These are phyloP conservation scores for Microtus oregoni DNA, from an alignment of 2,113 vertebrate species.

Conservation along the genomic window DNA sequence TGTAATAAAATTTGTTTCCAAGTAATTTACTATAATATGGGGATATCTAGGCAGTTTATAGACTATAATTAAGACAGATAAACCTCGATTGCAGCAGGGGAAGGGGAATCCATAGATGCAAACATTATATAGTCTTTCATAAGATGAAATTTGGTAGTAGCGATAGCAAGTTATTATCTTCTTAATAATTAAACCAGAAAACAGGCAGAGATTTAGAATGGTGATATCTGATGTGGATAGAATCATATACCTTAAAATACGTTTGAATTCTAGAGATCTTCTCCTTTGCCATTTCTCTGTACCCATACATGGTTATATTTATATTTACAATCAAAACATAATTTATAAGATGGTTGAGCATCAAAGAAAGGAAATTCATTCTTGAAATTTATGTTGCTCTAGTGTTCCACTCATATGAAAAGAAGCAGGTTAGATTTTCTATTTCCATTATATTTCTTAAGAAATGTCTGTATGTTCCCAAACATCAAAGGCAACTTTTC, in stretches of 20 bases:
- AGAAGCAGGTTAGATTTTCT: neutral
- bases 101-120: slow-evolving; percentile 32
- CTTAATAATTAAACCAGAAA: neutral
- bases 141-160: neutral
- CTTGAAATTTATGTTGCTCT: neutral
- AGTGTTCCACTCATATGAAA: neutral
- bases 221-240: neutral
- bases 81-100: neutral
- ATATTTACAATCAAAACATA: neutral
- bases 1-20: slow-evolving; percentile 62
- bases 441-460: neutral
- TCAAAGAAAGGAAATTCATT: neutral
- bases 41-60: slow-evolving; percentile 75
- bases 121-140: slow-evolving; percentile 10
- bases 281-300: neutral
- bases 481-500: neutral
- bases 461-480: neutral
- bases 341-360: neutral
- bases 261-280: neutral
- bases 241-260: neutral
- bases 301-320: neutral
- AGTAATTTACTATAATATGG: slow-evolving; percentile 81
- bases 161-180: neutral
- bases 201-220: neutral
- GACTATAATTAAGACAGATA: slow-evolving; percentile 30